phyloP scores from a whole-genome alignment of 2,888 invertebrate genomes.

The Cryptosula pallasiana region DNA sequence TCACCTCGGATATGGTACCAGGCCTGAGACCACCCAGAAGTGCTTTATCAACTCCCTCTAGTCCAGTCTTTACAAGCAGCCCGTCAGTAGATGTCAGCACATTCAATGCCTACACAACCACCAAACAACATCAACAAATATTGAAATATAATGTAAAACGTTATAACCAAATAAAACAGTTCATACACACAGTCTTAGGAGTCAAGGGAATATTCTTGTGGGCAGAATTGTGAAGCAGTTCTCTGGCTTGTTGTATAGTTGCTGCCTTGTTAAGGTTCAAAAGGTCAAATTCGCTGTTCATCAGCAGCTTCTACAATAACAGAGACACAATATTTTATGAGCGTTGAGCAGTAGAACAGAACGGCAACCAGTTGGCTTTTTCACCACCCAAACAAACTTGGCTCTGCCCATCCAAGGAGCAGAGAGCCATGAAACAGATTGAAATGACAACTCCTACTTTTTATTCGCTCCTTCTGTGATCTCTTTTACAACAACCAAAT shows the following conservation, averaged over 20 bases:
- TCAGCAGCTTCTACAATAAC: background rate
- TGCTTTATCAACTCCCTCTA: background rate
- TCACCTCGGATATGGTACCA: conserved; percentile 6
- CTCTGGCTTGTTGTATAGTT: background rate
- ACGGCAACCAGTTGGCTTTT: no score
- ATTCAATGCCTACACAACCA: no score
- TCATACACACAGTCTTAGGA: background rate
- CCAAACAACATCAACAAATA: no score
- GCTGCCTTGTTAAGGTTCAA: background rate
- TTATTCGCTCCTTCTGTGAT: no score
- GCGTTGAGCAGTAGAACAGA: no score
- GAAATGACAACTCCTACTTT: no score
- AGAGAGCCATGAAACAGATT: no score
- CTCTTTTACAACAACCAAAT: no score
- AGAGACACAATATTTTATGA: background rate
- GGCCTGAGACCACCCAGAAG: background rate
- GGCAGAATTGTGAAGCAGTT: background rate
- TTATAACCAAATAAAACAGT: background rate
- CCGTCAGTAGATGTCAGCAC: background rate
- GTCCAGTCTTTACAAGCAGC: background rate
- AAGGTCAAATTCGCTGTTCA: background rate
- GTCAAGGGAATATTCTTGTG: background rate
- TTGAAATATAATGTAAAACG: no score
- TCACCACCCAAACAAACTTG: no score
- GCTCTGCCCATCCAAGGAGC: no score